Evolutionary conservation across 2,113 vertebrate species (phyloP).

Genomic region (Grantiella picta): DNA sequence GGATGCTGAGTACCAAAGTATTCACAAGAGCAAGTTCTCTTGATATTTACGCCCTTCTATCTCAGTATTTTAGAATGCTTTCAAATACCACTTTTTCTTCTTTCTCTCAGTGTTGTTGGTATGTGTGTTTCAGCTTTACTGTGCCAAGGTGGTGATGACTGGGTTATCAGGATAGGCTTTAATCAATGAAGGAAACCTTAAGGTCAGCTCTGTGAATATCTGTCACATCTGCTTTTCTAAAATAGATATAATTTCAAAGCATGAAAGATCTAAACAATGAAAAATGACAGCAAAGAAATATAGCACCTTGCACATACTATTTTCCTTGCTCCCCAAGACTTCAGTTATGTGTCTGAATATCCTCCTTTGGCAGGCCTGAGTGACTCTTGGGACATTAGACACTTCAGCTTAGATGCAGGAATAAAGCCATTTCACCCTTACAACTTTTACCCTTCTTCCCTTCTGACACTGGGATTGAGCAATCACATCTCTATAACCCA

Average conservation of each 20-base stretch:
- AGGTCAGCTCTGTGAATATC: background rate
- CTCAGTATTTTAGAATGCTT: background rate
- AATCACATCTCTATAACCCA: background rate
- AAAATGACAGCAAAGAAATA: background rate
- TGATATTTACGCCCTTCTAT: background rate
- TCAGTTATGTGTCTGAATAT: background rate
- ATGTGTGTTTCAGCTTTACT: background rate
- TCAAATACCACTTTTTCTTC: background rate
- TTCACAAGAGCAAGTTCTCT: background rate
- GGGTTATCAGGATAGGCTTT: background rate
- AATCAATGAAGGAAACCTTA: background rate
- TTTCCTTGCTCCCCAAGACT: background rate
- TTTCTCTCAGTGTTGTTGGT: background rate
- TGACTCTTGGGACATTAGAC: background rate
- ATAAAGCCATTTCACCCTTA: background rate
- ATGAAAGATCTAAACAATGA: background rate
- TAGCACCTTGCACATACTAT: background rate
- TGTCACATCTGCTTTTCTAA: background rate
- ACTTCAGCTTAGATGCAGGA: fast-evolving
- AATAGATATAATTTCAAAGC: background rate
- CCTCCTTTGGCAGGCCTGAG: background rate
- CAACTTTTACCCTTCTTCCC: background rate
- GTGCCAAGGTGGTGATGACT: background rate
- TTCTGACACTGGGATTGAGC: background rate
- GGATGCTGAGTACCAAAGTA: background rate